Base-by-base conservation (phyloP, 1,140 invertebrate genomes). In the Philotrypesis tridentata region DNA sequence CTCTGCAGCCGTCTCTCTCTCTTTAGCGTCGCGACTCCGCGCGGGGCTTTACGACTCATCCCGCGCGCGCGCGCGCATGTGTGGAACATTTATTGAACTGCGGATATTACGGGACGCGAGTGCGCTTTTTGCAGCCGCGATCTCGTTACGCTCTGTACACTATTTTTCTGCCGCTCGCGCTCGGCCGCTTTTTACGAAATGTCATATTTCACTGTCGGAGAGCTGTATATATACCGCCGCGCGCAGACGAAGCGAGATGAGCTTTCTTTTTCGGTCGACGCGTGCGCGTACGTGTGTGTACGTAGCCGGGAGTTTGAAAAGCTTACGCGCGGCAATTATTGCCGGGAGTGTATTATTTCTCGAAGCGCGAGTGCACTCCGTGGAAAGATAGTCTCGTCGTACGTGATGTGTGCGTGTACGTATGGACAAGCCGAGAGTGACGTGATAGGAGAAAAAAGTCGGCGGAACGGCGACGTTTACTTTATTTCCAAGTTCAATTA, bases 401-500 rank as follows among this genome's bases (percentile, higher is more conserved):
- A n/a, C n/a, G n/a, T n/a, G n/a, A n/a, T n/a, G n/a, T n/a, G n/a
- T n/a, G n/a, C n/a, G n/a, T n/a, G n/a, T n/a, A n/a, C n/a, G n/a
- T n/a, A n/a, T n/a, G n/a, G n/a, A n/a, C n/a, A n/a, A n/a, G 12
- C 14, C 21, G 6, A 29, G 4, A 5, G 31, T n/a, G n/a, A n/a
- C n/a, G n/a, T n/a, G 21, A 70, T 17, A 70, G 25, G 6, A 70
- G 31, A 40, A 37, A 23, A n/a, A 43, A 40, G 37, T 37, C 8
- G n/a, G 5, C n/a, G 9, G 43, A 17, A 23, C 40, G 14, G 14
- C 1, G 43, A 73, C 48, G 55, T 75, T 75, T 75, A 61, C 29
- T 75, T 74, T 61, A 74, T 74, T 61, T 61, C 55, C 14, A 75
- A 61, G 72, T 75, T 75, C 72, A 75, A 75, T 75, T 75, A 75